These are phyloP conservation scores for Melanotaenia pygmaea DNA, from an alignment of 2,797 vertebrate genomes.

Conservation along the genomic window DNA sequence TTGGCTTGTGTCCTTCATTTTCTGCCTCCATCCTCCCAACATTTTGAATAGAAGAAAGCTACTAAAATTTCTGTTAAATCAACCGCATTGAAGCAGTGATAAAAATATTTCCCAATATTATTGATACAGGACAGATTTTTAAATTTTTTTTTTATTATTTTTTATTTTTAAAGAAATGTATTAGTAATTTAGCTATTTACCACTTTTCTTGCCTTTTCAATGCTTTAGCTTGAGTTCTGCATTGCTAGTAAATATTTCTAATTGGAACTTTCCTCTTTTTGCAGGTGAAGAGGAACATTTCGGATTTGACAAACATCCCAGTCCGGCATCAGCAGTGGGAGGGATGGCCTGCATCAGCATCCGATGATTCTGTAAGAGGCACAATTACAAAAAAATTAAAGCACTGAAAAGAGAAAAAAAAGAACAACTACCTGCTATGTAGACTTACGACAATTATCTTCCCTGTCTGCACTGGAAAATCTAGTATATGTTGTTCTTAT, in stretches of 20 bases:
- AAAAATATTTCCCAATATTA: background rate
- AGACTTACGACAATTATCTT: background rate
- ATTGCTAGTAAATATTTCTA: background rate
- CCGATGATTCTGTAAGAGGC: slow-evolving; percentile 92
- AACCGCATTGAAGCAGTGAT: background rate
- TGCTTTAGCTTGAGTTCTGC: background rate
- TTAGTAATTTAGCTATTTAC: background rate
- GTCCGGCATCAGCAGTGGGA: slow-evolving; percentile 98
- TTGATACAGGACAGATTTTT: background rate
- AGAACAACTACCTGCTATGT: background rate
- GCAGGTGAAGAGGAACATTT: slow-evolving; percentile 96
- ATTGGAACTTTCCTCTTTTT: slow-evolving; percentile 24
- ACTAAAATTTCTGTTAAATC: slow-evolving; percentile 13
- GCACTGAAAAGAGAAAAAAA: background rate
- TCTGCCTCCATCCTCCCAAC: slow-evolving; percentile 28
- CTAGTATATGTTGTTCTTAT: background rate
- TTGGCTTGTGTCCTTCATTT: slow-evolving; percentile 53
- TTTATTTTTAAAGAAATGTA: background rate
- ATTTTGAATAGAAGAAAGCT: slow-evolving; percentile 13
- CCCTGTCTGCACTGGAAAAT: background rate
- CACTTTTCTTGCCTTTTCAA: background rate
- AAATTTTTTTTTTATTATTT: background rate
- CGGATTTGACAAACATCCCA: slow-evolving; percentile 98
- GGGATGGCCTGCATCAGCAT: slow-evolving; percentile 94
- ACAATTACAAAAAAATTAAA: slow-evolving; percentile 11